These are phyloP conservation scores for Cheilosia variabilis DNA, from an alignment of 2,888 invertebrate species.

Conservation along the genomic window DNA sequence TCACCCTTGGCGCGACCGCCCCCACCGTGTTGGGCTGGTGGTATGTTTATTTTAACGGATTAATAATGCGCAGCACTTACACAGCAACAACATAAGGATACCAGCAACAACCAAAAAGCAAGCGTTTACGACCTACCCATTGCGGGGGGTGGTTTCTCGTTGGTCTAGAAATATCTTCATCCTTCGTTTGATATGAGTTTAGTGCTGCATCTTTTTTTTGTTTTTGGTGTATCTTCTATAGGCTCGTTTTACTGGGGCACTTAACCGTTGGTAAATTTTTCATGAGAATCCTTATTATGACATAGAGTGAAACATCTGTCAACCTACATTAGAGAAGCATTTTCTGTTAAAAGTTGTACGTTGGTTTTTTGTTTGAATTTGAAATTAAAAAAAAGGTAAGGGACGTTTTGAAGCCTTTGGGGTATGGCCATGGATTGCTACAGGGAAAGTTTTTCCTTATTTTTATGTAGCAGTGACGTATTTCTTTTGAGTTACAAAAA, in stretches of 20 bases:
- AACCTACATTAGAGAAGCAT: conserved; percentile 7
- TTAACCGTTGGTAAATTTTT: conserved; percentile 55
- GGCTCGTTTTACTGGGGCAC: conserved; percentile 33
- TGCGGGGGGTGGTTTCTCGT: conserved; percentile 20
- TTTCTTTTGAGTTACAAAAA: not conserved
- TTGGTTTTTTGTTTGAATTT: conserved; percentile 5
- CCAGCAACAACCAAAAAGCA: conserved; percentile 54
- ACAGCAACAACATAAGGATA: conserved; percentile 52
- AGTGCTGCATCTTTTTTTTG: conserved; percentile 22
- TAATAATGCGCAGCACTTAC: conserved; percentile 72
- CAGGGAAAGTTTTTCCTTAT: conserved; percentile 6
- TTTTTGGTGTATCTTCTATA: not conserved
- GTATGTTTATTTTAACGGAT: conserved; percentile 75
- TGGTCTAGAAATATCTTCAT: conserved; percentile 7
- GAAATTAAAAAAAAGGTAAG: not conserved
- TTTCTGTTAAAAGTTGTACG: conserved; percentile 6
- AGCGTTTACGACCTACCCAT: conserved; percentile 36
- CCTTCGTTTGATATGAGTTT: conserved; percentile 17
- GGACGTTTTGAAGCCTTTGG: no score
- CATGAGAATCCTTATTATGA: conserved; percentile 57
- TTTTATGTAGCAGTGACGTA: not conserved
- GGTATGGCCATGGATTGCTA: not conserved
- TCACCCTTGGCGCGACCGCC: conserved; percentile 49
- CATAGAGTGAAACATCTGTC: conserved; percentile 58
- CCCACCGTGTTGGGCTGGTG: conserved; percentile 43